phyloP scores from a whole-genome alignment of 2,888 invertebrate genomes.

The Meliscaeva auricollis region DNA sequence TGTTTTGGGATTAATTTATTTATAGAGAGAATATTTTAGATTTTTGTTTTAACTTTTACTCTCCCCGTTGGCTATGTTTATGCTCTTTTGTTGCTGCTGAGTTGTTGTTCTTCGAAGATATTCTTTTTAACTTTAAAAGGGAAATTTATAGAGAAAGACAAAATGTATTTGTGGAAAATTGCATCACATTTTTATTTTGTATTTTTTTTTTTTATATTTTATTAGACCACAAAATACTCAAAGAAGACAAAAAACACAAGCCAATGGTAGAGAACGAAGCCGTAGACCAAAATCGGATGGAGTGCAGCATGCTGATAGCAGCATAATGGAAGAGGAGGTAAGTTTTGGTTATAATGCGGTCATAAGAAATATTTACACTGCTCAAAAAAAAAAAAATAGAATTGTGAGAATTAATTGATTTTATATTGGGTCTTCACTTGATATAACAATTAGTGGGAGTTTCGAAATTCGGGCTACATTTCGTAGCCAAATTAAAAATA shows the following conservation, averaged over 20 bases:
- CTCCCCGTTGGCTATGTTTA: neutral
- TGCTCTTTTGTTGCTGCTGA: neutral
- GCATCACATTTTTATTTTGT: neutral
- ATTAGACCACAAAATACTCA: slow-evolving; percentile 80
- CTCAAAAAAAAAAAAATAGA: slow-evolving; percentile 32
- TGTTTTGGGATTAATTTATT: slow-evolving; percentile 44
- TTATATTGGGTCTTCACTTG: no score
- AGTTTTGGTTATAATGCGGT: slow-evolving; percentile 62
- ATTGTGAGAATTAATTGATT: no score
- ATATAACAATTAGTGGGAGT: no score
- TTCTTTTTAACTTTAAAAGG: neutral
- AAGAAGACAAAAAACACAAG: slow-evolving; percentile 81
- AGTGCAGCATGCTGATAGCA: slow-evolving; percentile 83
- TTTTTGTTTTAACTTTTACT: neutral
- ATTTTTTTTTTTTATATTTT: neutral
- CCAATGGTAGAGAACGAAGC: slow-evolving; percentile 81
- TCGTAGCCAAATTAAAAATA: no score
- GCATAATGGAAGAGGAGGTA: slow-evolving; percentile 84
- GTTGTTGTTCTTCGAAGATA: neutral
- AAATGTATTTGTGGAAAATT: neutral
- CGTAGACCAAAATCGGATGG: slow-evolving; percentile 83
- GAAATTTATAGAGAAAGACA: neutral
- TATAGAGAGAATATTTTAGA: slow-evolving; percentile 9
- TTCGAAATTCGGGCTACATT: no score
- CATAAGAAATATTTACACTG: neutral